Evolutionary conservation across 2,797 vertebrate genomes (phyloP).

Genomic region (Triplophysa bombifrons): DNA sequence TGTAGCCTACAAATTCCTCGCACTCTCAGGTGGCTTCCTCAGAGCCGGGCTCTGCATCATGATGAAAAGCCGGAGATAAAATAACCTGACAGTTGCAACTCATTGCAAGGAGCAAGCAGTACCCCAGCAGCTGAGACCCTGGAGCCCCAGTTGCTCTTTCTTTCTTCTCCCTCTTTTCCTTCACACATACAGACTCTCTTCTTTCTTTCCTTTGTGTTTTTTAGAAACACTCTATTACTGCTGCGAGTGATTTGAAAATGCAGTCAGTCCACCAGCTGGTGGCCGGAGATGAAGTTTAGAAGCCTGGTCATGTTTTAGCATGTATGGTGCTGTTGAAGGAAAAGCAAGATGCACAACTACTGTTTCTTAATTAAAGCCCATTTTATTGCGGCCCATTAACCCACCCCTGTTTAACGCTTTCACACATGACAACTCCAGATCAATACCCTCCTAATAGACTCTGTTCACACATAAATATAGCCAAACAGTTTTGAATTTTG

Average conservation of each 20-base stretch:
- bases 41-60: constrained; percentile 88
- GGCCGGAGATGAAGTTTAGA: constrained; percentile 59
- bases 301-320: constrained; percentile 44
- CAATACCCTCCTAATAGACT: constrained; percentile 72
- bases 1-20: constrained; percentile 91
- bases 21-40: constrained; percentile 97
- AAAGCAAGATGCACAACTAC: constrained; percentile 80
- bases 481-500: neutral
- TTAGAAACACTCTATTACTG: constrained; percentile 69
- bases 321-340: constrained; percentile 62
- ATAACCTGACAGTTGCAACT: constrained; percentile 99
- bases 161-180: constrained; percentile 61
- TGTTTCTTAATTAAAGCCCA: constrained; percentile 91
- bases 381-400: constrained; percentile 95
- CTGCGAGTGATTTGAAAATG: constrained; percentile 81
- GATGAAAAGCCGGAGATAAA: constrained; percentile 99
- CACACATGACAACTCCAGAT: constrained; percentile 89
- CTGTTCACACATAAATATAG: neutral
- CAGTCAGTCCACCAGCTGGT: constrained; percentile 82
- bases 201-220: constrained; percentile 70
- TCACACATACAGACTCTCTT: constrained; percentile 67
- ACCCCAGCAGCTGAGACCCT: constrained; percentile 93
- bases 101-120: constrained; percentile 87
- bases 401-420: constrained; percentile 63
- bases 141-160: constrained; percentile 75